Evolutionary conservation across 2,888 invertebrate genomes (phyloP).

Genomic region (Yponomeuta evonymella): DNA sequence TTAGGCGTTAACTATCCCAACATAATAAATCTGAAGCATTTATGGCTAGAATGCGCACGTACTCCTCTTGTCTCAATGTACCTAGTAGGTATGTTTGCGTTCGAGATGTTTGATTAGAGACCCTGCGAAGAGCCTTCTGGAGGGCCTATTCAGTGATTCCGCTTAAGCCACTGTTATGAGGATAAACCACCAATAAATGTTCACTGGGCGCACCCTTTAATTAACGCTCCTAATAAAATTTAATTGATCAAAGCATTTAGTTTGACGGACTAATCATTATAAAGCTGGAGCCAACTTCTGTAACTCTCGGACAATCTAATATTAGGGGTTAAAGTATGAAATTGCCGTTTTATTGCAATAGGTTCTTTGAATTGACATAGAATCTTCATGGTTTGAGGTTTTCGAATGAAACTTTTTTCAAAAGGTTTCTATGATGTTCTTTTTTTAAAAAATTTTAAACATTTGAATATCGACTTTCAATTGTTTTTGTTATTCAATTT

Average conservation of each 20-base stretch:
- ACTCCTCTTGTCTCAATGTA: neutral
- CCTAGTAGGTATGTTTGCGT: neutral
- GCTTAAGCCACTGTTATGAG: conserved; percentile 67
- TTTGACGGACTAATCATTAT: conserved; percentile 32
- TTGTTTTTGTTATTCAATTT: too few species aligned
- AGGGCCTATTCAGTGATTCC: conserved; percentile 51
- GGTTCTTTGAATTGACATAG: too few species aligned
- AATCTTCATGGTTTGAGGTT: too few species aligned
- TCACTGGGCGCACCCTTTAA: conserved; percentile 67
- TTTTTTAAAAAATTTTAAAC: too few species aligned
- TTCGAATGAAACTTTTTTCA: too few species aligned
- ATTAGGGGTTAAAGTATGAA: too few species aligned
- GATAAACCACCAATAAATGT: conserved; percentile 73
- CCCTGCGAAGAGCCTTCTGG: neutral
- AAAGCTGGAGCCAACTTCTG: neutral
- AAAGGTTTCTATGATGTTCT: too few species aligned
- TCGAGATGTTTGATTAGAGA: neutral
- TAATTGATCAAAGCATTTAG: conserved; percentile 69
- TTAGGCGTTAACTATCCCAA: neutral
- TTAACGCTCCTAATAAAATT: conserved; percentile 68
- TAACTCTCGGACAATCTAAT: neutral
- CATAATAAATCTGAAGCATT: neutral
- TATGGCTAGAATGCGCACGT: neutral
- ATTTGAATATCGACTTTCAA: too few species aligned
- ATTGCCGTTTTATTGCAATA: too few species aligned